Evolutionary conservation across 1,140 invertebrate species (phyloP), one percentile per base, ranked within the genome.

Genomic region (Sminthurides bifidus): DNA sequence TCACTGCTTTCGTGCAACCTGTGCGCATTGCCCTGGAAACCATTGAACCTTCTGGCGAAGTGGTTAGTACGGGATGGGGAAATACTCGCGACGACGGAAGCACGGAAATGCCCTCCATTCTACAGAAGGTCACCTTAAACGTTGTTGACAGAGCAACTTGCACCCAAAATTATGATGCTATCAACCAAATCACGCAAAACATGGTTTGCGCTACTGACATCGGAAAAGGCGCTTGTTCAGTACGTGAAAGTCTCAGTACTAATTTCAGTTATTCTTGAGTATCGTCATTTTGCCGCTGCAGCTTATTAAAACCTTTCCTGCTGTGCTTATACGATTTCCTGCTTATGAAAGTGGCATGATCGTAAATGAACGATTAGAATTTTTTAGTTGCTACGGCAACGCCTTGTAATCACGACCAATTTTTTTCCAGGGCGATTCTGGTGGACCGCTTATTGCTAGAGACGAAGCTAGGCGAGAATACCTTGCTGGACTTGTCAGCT

Each of bases 141-240:
- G 51, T 56, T n/a, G 19, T 56, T n/a, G 24, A 50, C 12, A 19
- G 48, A n/a, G 38, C 38, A 8, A 31, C 23, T 24, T 56, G 54
- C 33, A 21, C 43, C 2, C 1, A 27, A 37, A 3, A 29, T 0
- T 43, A 43, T 4, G 14, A 14, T 6, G 46, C 24, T 21, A 35
- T 30, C 10, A 45, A 35, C 26, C 3, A 5, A 6, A 24, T 55
- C 1, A 29, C 43, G 10, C 4, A 46, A 5, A 10, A 19, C 14
- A 55, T 55, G 53, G 38, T 57, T 27, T 57, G 55, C 30, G 55
- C 48, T 2, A 23, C 30, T 33, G 46, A 10, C 14, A 23, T 23
- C 2, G 21, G 15, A 3, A 29, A 31, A 21, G 55, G 48, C 27
- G 21, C 37, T 35, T 52, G 55, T 43, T 50, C 15, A 23, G 54